These are phyloP conservation scores for Drosophila pegasa DNA, from an alignment of 2,888 invertebrate species.

Conservation along the genomic window DNA sequence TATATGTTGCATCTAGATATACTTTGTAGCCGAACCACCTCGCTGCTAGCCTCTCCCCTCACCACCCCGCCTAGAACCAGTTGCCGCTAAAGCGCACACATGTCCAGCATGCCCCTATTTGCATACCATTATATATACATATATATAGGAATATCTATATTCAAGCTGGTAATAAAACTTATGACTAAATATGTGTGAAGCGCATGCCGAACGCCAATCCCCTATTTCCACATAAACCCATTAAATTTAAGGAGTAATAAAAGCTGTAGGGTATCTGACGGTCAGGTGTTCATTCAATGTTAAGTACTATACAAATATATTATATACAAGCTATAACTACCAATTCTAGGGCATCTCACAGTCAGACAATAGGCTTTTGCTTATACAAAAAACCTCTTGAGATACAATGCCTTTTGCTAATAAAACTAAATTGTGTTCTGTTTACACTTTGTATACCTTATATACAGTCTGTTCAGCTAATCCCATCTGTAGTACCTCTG, in stretches of 20 bases:
- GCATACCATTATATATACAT: conserved; percentile 34
- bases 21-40: conserved; percentile 6
- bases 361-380: not conserved
- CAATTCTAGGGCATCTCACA: not conserved
- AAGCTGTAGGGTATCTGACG: not conserved
- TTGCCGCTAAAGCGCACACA: conserved; percentile 43
- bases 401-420: no score
- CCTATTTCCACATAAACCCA: not conserved
- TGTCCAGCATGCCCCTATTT: conserved; percentile 28
- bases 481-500: not conserved
- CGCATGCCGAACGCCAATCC: conserved; percentile 46
- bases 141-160: conserved; percentile 39
- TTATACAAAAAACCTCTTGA: not conserved
- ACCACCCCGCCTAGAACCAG: conserved; percentile 19
- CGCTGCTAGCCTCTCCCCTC: not conserved
- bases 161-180: conserved; percentile 43
- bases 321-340: not conserved
- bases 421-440: not conserved
- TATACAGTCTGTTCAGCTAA: not conserved
- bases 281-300: not conserved
- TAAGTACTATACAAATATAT: no score
- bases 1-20: conserved; percentile 55
- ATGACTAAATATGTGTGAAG: conserved; percentile 77
- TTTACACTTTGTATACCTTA: not conserved
- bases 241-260: not conserved